Percentiles rank a stretch among this genome's conserved stretches.
phyloP scores from a whole-genome alignment of 2,797 vertebrate species.

The Rhabdophis nuchalis region DNA sequence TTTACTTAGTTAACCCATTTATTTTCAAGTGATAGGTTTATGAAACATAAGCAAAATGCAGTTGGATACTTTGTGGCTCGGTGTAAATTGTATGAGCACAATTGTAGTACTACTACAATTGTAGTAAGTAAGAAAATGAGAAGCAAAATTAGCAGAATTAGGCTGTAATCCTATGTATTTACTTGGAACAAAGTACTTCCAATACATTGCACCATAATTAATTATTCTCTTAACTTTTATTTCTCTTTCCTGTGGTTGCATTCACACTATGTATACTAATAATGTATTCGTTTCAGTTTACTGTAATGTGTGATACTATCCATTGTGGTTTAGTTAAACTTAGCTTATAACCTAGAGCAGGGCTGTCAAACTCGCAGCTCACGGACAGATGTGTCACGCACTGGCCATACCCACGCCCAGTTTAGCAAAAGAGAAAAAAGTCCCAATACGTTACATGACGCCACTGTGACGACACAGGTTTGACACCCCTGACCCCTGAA shows the following conservation, averaged over 20 bases:
- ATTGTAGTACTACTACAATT: neutral
- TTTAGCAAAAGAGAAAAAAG: too few relatives aligned
- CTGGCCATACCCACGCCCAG: too few relatives aligned
- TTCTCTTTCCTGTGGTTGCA: neutral
- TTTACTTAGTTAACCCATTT: neutral
- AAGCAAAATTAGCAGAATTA: neutral
- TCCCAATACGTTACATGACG: too few relatives aligned
- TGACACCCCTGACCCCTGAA: neutral
- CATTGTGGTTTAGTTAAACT: too few relatives aligned
- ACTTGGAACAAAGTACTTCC: neutral
- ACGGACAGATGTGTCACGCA: too few relatives aligned
- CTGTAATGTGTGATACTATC: neutral
- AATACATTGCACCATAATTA: neutral
- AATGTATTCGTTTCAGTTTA: neutral
- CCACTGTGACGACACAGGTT: too few relatives aligned
- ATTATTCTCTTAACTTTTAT: neutral
- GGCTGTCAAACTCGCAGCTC: accelerated
- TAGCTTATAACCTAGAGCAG: neutral
- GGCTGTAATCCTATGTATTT: neutral
- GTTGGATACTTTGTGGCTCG: neutral
- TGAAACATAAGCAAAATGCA: neutral
- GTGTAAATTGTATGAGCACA: neutral
- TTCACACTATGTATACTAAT: neutral
- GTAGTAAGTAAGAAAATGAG: neutral
- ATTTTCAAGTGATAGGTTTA: neutral